Evolutionary conservation across 2,888 invertebrate genomes (phyloP).

Genomic region (Dione juno): DNA sequence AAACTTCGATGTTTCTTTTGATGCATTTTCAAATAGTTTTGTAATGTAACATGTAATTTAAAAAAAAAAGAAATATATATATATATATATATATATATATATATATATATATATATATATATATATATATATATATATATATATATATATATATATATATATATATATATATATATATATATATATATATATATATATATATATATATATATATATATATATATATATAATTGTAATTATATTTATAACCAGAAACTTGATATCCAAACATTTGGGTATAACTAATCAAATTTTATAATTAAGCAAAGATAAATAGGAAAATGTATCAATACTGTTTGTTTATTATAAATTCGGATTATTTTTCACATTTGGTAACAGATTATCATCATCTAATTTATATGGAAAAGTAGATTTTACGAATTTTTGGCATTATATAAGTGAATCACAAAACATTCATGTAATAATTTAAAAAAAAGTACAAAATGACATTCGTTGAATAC

Average conservation of each 20-base stretch:
- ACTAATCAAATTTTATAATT: background rate
- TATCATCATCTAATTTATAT: background rate
- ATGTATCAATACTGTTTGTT: slow-evolving; percentile 12
- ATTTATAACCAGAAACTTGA: too few species aligned
- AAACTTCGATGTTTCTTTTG: slow-evolving; percentile 50
- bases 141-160: too few species aligned
- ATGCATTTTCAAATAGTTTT: background rate
- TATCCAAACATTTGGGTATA: slow-evolving; percentile 14
- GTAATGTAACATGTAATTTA: too few species aligned
- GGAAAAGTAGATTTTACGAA: background rate
- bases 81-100: too few species aligned
- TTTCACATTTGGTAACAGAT: background rate
- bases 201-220: too few species aligned
- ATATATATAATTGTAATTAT: too few species aligned
- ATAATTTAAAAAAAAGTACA: background rate
- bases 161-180: too few species aligned
- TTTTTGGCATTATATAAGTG: background rate
- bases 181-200: too few species aligned
- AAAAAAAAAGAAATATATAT: too few species aligned
- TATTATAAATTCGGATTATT: slow-evolving; percentile 24
- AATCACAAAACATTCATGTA: background rate
- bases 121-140: too few species aligned
- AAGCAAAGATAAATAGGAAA: background rate
- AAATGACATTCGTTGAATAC: slow-evolving; percentile 2
- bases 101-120: too few species aligned